These are phyloP conservation scores for Dolichotis patagonum DNA, from an alignment of 2,113 vertebrate genomes.

Conservation along the genomic window DNA sequence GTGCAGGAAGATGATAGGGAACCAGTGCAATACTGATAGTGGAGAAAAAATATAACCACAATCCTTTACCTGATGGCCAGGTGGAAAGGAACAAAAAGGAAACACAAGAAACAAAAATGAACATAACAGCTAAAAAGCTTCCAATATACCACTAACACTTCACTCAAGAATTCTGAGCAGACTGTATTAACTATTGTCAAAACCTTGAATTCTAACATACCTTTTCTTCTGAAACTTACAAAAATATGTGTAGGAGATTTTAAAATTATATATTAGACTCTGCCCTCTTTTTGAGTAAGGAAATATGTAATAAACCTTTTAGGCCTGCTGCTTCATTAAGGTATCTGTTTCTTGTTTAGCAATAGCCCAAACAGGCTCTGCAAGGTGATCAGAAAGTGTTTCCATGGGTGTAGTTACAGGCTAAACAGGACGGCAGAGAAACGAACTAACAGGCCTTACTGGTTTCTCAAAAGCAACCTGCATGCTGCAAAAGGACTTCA, in stretches of 20 bases:
- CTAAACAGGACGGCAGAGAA: conserved; percentile 52
- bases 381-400: conserved; percentile 54
- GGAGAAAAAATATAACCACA: not conserved
- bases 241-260: not conserved
- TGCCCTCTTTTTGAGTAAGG: not conserved
- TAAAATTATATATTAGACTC: not conserved
- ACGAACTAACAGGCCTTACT: conserved; percentile 51
- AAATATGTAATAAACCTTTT: not conserved
- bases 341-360: conserved; percentile 52
- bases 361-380: conserved; percentile 47
- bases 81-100: not conserved
- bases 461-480: conserved; percentile 7
- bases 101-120: not conserved
- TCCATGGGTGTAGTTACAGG: conserved; percentile 67
- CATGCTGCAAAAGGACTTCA: not conserved
- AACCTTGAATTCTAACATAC: not conserved
- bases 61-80: not conserved
- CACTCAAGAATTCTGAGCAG: not conserved
- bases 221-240: not conserved
- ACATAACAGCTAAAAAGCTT: not conserved
- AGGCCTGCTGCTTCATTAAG: not conserved
- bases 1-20: not conserved
- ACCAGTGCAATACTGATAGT: not conserved
- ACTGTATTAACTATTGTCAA: not conserved
- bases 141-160: not conserved